phyloP scores from a whole-genome alignment of 2,797 vertebrate species.

The Phrynocephalus forsythii region DNA sequence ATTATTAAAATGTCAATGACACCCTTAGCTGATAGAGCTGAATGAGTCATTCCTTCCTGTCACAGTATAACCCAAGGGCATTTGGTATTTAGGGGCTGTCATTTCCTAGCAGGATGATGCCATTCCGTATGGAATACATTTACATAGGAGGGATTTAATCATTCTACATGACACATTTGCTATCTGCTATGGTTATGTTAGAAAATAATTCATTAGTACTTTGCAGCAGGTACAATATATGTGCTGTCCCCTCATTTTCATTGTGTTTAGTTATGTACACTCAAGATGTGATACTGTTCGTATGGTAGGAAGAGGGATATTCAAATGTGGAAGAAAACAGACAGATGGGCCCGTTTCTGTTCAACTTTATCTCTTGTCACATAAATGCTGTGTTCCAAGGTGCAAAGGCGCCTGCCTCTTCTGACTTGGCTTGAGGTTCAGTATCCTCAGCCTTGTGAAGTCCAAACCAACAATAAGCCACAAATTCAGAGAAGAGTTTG shows the following conservation, averaged over 20 bases:
- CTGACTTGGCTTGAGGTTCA: not conserved
- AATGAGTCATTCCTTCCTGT: conserved; percentile 50
- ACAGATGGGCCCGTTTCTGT: not conserved
- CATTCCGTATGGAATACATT: conserved; percentile 36
- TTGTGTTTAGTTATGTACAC: not conserved
- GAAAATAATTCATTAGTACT: conserved; percentile 20
- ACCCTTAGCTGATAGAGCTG: conserved; percentile 49
- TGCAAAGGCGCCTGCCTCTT: not conserved
- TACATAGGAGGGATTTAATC: conserved; percentile 34
- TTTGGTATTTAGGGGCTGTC: conserved; percentile 56
- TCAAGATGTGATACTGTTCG: not conserved
- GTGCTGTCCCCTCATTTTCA: not conserved
- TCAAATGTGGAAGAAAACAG: not conserved
- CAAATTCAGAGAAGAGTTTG: not conserved
- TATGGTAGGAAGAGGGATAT: not conserved
- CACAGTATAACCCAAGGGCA: conserved; percentile 54
- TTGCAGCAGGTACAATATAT: conserved; percentile 9
- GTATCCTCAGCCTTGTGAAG: not conserved
- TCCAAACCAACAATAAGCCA: not conserved
- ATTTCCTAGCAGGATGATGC: conserved; percentile 44
- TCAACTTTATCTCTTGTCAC: not conserved
- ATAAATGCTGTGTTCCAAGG: not conserved
- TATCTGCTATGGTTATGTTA: conserved; percentile 45
- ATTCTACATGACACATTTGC: conserved; percentile 36
- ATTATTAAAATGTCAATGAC: conserved; percentile 51